Evolutionary conservation across 2,113 vertebrate species (phyloP).

Genomic region (Colaptes auratus): DNA sequence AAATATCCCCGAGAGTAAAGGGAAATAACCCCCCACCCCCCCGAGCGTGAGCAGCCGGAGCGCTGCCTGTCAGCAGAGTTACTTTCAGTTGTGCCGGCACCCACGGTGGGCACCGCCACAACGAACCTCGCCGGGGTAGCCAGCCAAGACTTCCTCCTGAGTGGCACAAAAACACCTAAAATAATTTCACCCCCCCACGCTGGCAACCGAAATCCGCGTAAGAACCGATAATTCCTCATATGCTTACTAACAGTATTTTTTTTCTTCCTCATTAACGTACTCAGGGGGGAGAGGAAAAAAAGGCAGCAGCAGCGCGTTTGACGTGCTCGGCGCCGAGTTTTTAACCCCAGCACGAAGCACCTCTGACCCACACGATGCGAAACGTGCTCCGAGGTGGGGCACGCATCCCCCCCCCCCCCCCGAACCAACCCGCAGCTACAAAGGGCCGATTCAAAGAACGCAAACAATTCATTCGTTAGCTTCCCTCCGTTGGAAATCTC

Average conservation of each 20-base stretch:
- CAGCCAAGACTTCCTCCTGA: background rate
- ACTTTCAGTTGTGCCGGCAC: background rate
- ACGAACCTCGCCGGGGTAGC: background rate
- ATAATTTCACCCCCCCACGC: fast-evolving
- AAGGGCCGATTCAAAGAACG: background rate
- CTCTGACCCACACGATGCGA: background rate
- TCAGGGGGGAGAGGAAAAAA: no score
- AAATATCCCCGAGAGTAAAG: no score
- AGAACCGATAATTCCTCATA: fast-evolving
- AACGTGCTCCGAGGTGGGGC: background rate
- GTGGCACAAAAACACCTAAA: fast-evolving
- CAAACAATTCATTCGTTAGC: conserved; percentile 3
- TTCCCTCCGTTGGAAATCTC: background rate
- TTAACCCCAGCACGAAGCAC: background rate
- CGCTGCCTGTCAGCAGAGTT: background rate
- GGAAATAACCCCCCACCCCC: no score
- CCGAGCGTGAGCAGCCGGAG: background rate
- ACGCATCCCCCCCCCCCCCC: background rate
- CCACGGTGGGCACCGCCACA: background rate
- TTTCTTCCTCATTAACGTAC: fast-evolving
- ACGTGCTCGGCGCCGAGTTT: fast-evolving
- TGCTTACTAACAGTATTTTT: fast-evolving
- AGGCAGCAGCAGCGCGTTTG: background rate
- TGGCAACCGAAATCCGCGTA: fast-evolving
- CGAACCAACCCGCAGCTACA: background rate